phyloP scores from a whole-genome alignment of 2,888 invertebrate genomes.

The Agrotis ipsilon region DNA sequence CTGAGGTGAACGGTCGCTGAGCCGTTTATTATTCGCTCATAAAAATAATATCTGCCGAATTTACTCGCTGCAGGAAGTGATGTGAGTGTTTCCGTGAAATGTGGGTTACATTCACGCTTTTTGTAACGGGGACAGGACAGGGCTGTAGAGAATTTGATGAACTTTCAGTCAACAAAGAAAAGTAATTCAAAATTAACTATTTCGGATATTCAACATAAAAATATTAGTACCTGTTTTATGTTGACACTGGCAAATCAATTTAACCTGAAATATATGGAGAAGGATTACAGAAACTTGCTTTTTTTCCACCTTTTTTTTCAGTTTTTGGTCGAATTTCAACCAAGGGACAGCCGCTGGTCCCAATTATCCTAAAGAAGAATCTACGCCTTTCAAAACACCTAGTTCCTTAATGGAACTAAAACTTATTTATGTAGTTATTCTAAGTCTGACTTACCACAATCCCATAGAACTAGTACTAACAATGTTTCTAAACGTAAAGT shows the following conservation, averaged over 20 bases:
- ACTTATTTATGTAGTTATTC: background rate
- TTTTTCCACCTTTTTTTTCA: too few relatives aligned
- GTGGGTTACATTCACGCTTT: conserved; percentile 39
- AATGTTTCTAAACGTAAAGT: conserved; percentile 14
- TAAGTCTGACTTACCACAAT: background rate
- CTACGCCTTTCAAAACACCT: background rate
- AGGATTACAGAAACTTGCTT: too few relatives aligned
- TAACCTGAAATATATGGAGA: too few relatives aligned
- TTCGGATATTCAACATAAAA: too few relatives aligned
- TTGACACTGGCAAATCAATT: too few relatives aligned
- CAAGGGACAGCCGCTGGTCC: too few relatives aligned
- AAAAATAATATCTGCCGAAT: conserved; percentile 77
- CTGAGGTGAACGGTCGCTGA: conserved; percentile 78
- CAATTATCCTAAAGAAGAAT: background rate
- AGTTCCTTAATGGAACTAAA: background rate
- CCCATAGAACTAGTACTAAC: conserved; percentile 14
- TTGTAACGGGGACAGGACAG: background rate
- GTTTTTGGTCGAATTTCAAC: too few relatives aligned
- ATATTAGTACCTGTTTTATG: too few relatives aligned
- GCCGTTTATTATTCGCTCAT: conserved; percentile 78
- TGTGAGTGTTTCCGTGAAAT: conserved; percentile 55
- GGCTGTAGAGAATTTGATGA: background rate
- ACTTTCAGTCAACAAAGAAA: too few relatives aligned
- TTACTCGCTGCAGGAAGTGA: conserved; percentile 51
- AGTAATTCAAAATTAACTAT: too few relatives aligned